These are phyloP conservation scores for Apostichopus japonicus DNA, from an alignment of 35 echinoderm and acorn worm species.

Conservation along the genomic window DNA sequence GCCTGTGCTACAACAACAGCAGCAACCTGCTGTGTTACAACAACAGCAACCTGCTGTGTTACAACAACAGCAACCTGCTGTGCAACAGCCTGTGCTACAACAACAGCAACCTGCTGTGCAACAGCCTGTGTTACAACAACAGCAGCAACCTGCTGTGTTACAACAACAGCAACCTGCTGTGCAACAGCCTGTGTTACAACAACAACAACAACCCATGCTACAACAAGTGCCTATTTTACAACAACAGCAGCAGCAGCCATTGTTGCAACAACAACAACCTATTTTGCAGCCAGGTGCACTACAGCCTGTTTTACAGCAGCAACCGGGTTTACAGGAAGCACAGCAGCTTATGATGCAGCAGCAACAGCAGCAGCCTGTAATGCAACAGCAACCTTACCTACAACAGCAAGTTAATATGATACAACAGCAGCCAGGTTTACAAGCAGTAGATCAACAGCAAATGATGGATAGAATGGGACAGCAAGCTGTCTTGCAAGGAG, in stretches of 20 bases:
- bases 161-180: not conserved
- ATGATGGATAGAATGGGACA: not conserved
- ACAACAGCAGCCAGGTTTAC: conserved; percentile 7
- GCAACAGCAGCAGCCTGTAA: conserved; percentile 30
- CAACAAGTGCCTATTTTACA: not conserved
- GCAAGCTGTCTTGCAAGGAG: not conserved
- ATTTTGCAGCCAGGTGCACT: not conserved
- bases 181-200: not conserved
- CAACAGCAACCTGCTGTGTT: not conserved
- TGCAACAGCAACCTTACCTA: not conserved
- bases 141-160: not conserved
- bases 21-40: not conserved
- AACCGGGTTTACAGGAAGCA: not conserved
- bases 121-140: not conserved
- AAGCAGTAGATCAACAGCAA: conserved; percentile 32
- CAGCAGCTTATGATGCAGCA: not conserved
- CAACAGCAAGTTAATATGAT: not conserved
- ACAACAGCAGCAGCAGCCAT: not conserved
- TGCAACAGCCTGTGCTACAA: not conserved
- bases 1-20: not conserved
- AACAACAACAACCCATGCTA: not conserved
- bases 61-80: conserved; percentile 2
- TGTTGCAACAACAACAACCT: conserved; percentile 23
- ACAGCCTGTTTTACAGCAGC: not conserved
- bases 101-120: conserved; percentile 19